Evolutionary conservation across 2,113 vertebrate species (phyloP), one percentile per base, ranked within the genome.

Genomic region (Hypomesus transpacificus): DNA sequence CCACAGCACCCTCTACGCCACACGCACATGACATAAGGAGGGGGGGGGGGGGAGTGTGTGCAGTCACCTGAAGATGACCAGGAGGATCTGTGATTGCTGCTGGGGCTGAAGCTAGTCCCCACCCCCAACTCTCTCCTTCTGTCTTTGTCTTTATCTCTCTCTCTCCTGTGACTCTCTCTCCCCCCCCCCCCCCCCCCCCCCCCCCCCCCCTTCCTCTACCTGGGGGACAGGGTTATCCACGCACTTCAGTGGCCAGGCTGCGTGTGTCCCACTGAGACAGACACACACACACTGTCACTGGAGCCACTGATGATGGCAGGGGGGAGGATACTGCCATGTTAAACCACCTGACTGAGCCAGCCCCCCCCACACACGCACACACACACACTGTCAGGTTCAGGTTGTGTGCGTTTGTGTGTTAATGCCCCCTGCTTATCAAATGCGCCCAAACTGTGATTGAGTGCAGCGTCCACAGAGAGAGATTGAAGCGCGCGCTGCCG

Each of bases 11-110:
- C 81, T 83, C 84, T 78, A 86, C 86, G 86, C 87, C 86, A 84
- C 65, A 50, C 67, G 77, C 87, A 88, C 82, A 89, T 86, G 86
- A 81, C 80, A 50, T 3, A n/a, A 9, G 20, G 54, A 22, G 79
- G 11, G 5, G 64, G 46, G 62, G 24, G 26, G 60, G 21, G 64
- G 67, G 53, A 75, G 75, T 76, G 70, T 73, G 66, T 69, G 67
- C 80, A 65, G 87, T 85, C 88, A 90, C 84, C 88, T 91, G 86
- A 85, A 77, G 66, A 84, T 91, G 87, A 91, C 80, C 81, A 84
- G 72, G 80, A 89, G 86, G 81, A 75, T 81, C 34, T 64, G 69
- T 51, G 74, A 88, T 82, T 81, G 63, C 2, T 50, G 78, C 69
- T 56, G 72, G 63, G 7, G 28, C 67, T 75, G 22, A 51, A 62